These are phyloP conservation scores for Hyalella azteca DNA, from an alignment of 2,888 invertebrate species.

Conservation along the genomic window DNA sequence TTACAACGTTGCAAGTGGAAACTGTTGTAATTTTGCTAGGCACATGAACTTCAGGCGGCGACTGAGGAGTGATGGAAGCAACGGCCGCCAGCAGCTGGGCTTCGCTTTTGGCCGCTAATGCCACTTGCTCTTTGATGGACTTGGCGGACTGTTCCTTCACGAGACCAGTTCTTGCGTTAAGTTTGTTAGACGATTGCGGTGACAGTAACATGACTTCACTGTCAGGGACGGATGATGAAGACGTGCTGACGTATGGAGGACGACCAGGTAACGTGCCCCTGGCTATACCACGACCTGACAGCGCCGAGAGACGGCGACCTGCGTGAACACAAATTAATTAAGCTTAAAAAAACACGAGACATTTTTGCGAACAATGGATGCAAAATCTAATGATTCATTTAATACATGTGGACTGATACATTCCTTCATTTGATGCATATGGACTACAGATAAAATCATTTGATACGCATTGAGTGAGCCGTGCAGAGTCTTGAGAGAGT, in stretches of 20 bases:
- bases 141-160: neutral
- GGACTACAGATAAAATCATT: no score
- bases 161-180: neutral
- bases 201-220: conserved; percentile 17
- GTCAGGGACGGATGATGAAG: neutral
- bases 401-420: no score
- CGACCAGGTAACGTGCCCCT: neutral
- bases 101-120: neutral
- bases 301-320: conserved; percentile 12
- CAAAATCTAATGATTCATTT: no score
- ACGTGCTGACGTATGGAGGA: neutral
- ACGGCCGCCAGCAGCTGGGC: conserved; percentile 31
- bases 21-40: neutral
- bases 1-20: neutral
- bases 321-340: no score
- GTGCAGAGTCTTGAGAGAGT: no score
- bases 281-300: neutral
- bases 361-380: no score
- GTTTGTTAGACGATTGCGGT: neutral
- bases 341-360: no score
- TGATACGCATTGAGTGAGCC: no score
- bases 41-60: neutral
- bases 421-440: no score
- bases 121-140: conserved; percentile 36
- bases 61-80: conserved; percentile 38